A percentile compares a stretch with the other conserved stretches of the same genome.
These are phyloP conservation scores for Noctua janthe DNA, from an alignment of 2,888 invertebrate species.

Conservation along the genomic window DNA sequence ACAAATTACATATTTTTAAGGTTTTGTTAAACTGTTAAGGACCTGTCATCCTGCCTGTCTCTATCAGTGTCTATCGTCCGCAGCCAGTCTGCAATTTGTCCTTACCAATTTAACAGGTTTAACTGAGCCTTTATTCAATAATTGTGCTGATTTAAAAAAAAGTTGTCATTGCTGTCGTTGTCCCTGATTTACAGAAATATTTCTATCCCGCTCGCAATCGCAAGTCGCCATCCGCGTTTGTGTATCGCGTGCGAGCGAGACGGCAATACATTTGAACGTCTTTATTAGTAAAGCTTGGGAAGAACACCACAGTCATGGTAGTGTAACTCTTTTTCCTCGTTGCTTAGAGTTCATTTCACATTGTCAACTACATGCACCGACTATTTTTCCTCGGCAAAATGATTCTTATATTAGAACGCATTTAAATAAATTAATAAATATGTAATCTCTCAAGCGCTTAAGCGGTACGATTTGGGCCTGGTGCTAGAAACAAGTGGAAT, in stretches of 20 bases:
- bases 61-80: background rate
- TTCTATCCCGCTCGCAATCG: background rate
- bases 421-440: constrained; percentile 1
- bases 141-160: background rate
- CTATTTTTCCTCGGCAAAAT: background rate
- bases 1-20: constrained; percentile 38
- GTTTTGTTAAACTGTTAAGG: background rate
- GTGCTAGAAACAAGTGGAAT: constrained; percentile 63
- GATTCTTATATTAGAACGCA: background rate
- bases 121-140: background rate
- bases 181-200: background rate
- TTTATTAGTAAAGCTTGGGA: background rate
- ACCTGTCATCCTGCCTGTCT: too few relatives aligned
- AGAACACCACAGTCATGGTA: background rate
- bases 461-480: constrained; percentile 7
- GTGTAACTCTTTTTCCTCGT: background rate
- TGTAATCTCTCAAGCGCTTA: constrained; percentile 34
- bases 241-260: background rate
- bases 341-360: background rate
- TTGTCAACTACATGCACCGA: background rate
- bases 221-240: background rate
- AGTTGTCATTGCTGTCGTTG: too few relatives aligned
- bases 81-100: background rate
- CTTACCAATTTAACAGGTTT: background rate
- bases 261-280: background rate